Evolutionary conservation across 2,113 vertebrate genomes (phyloP), one percentile per base, ranked within the genome.

Genomic region (Phaethornis superciliosus): DNA sequence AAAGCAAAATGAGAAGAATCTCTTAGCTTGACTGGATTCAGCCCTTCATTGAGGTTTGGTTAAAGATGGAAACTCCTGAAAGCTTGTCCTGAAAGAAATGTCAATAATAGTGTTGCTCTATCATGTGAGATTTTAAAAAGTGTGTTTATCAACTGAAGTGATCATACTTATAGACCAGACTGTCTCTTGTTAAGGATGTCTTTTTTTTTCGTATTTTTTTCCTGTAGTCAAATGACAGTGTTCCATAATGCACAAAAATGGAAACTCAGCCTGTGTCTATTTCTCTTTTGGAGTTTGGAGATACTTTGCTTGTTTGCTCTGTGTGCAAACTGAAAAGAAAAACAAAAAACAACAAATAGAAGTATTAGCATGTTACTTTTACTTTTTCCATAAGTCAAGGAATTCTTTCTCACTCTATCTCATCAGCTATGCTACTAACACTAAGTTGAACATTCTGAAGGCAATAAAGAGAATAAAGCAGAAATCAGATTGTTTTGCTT

Each of bases 91-190:
- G 40, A 40, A 40, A 35, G 4, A 30, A 26, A 80, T 49, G 24
- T 24, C 20, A 69, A 1, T 8, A 52, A 20, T 2, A 68, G 15
- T 2, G 2, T 24, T 77, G 23, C 15, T 49, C 10, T 23, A 40
- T 12, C 40, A 58, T 0, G 0, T 16, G 54, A 58, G 24, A 35
- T 65, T 85, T 26, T 21, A 22, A n/a, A 40, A 70, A 23, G 5
- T 16, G 14, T 63, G 23, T 17, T 71, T 16, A 12, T n/a, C 9
- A 71, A 67, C 26, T 14, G 15, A 74, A 59, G 24, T 19, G 10
- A 46, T 59, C n/a, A 47, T 27, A 65, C 21, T 52, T 64, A 65
- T 1, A 65, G 8, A 89, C 68, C 4, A 75, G 35, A 60, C 8
- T 63, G 8, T 59, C n/a, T 52, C 52, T 72, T 70, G 4, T 56